Base-by-base conservation (phyloP, 2,888 invertebrate species). In the Scaptodrosophila latifasciaeformis region DNA sequence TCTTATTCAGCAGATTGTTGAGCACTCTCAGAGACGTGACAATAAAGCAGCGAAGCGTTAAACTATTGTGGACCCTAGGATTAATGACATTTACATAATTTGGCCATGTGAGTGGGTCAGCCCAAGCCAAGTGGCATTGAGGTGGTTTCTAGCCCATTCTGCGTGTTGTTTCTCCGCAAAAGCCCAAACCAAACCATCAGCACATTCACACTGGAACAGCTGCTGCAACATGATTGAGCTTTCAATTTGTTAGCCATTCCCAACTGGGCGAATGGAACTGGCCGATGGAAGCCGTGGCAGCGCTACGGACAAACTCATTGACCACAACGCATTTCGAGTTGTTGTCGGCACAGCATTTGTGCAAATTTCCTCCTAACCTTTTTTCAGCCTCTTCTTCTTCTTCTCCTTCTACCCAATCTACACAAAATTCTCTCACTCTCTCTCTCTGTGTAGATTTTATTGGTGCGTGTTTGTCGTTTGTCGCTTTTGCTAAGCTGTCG, bases 1-100 rank as follows among this genome's bases (percentile, higher is more conserved):
- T 34, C 13, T n/a, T 5, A n/a, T n/a, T n/a, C 24, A 7, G 37
- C 31, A 3, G 12, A n/a, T 10, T 17, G 34, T 2, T 34, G 37
- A 1, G 2, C 7, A 3, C 15, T 5, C 7, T 17, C 6, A 17
- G 15, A 2, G 70, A 74, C 82, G 79, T 78, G 82, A 75, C 81
- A 80, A 78, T 82, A 78, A 81, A 69, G 78, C 82, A 67, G 58
- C 65, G 81, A 69, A 78, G 61, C 78, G 76, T 78, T 81, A 75
- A 82, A 78, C 82, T 82, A 82, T 82, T 78, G 80, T 80, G 74
- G 69, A 78, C 71, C 64, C 70, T 71, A 70, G 78, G 79, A 78
- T 82, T 78, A 78, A 78, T 82, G 81, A 62, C 81, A 78, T 82
- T 78, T 78, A 80, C 78, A 82, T 82, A 82, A 78, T 78, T 78